These are phyloP conservation scores for Stichopus chloronotus DNA, from an alignment of 35 echinoderm and acorn worm species.

Conservation along the genomic window DNA sequence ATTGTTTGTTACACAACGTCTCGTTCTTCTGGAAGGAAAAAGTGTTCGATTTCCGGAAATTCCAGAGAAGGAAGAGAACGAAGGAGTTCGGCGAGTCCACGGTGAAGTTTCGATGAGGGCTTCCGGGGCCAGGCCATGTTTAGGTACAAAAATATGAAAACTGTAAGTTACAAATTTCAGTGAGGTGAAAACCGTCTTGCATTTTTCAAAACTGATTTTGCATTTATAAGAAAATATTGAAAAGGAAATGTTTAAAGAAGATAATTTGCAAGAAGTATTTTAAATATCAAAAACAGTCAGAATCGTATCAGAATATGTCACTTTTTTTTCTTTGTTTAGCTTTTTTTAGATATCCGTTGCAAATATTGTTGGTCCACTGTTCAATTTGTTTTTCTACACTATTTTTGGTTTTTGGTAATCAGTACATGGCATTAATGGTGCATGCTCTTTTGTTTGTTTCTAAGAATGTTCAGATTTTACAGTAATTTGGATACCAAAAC, in stretches of 20 bases:
- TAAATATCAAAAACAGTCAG: neutral
- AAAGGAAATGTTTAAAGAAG: too few species aligned
- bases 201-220: too few species aligned
- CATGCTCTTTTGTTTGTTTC: too few species aligned
- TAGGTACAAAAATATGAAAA: neutral
- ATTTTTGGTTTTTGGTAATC: too few species aligned
- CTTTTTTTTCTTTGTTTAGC: too few species aligned
- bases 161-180: neutral
- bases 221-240: too few species aligned
- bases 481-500: too few species aligned
- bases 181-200: neutral
- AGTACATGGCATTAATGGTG: too few species aligned
- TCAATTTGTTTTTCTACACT: too few species aligned
- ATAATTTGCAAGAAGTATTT: neutral
- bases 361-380: too few species aligned
- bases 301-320: neutral
- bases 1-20: neutral
- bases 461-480: too few species aligned
- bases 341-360: too few species aligned
- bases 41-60: neutral
- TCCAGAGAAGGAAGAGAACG: neutral
- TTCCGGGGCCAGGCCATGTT: neutral
- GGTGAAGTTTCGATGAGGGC: neutral
- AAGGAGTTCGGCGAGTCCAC: neutral
- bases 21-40: neutral